These are phyloP conservation scores for Poeciliopsis turneri DNA, from an alignment of 2,797 vertebrate species.

Conservation along the genomic window DNA sequence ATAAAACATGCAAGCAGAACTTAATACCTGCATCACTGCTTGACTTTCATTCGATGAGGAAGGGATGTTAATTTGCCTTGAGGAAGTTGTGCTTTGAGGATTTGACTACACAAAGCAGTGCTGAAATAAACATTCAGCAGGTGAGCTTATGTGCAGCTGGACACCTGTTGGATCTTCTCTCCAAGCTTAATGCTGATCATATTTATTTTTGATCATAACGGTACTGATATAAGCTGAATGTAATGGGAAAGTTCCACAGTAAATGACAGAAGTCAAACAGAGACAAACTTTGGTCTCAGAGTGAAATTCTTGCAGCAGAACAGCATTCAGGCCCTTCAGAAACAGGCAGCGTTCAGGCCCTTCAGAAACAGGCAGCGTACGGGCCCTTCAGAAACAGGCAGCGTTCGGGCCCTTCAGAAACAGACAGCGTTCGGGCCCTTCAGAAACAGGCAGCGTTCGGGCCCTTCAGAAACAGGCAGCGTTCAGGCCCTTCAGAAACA, in stretches of 20 bases:
- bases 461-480: no score
- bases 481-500: no score
- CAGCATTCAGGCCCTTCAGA: neutral
- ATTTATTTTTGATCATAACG: neutral
- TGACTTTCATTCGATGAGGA: neutral
- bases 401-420: no score
- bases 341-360: no score
- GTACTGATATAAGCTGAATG: neutral
- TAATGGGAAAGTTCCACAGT: neutral
- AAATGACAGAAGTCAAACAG: neutral
- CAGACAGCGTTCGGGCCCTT: no score
- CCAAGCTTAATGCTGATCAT: neutral
- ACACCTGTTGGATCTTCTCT: neutral
- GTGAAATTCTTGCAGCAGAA: neutral
- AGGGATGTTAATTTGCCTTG: neutral
- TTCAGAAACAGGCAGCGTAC: no score
- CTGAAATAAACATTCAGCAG: neutral
- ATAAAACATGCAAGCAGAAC: neutral
- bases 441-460: neutral
- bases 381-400: no score
- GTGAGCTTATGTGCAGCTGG: neutral
- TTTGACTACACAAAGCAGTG: conserved; percentile 4
- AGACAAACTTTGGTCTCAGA: neutral
- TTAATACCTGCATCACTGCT: conserved; percentile 14
- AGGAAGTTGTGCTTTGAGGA: conserved; percentile 2